Percentiles rank a stretch among this genome's conserved stretches.
Conservation (phyloP, 2,888 invertebrate species). For the Lampropteryx suffumata region DNA sequence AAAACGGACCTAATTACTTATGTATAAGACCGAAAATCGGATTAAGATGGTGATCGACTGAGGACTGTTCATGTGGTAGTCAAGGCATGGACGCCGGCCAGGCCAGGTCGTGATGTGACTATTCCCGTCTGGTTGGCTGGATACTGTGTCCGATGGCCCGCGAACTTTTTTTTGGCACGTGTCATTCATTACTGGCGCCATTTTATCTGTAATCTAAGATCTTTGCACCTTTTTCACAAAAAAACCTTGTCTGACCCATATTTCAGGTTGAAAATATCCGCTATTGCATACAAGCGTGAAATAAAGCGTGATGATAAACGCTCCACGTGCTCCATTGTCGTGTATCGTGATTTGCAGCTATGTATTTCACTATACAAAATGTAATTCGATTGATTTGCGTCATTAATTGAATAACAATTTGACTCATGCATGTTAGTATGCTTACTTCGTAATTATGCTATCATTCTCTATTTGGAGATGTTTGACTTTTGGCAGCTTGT, state of each 20-base stretch:
- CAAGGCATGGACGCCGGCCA: constrained; percentile 73
- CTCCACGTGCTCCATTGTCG: constrained; percentile 42
- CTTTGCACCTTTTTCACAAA: constrained; percentile 20
- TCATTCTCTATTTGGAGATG: constrained; percentile 47
- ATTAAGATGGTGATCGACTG: constrained; percentile 49
- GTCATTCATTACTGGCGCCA: constrained; percentile 66
- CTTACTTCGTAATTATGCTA: constrained; percentile 42
- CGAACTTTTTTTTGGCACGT: constrained; percentile 63
- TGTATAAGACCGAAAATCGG: constrained; percentile 60
- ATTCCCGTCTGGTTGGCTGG: constrained; percentile 78
- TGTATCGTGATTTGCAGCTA: constrained; percentile 40
- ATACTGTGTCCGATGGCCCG: constrained; percentile 65
- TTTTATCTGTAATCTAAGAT: constrained; percentile 43
- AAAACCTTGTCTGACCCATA: constrained; percentile 18
- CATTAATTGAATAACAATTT: constrained; percentile 54
- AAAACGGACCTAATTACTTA: constrained; percentile 55
- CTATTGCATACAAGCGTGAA: constrained; percentile 29
- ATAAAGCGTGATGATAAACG: constrained; percentile 22
- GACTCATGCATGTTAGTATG: constrained; percentile 37
- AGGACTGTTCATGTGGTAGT: constrained; percentile 51
- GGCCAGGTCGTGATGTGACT: constrained; percentile 78
- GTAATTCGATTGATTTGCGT: constrained; percentile 50
- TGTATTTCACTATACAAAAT: constrained; percentile 45
- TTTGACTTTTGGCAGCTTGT: constrained; percentile 47
- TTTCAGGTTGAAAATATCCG: constrained; percentile 20